Percentiles rank a stretch among this genome's conserved stretches.
phyloP scores from a whole-genome alignment of 2,797 vertebrate species.

The Tolypeutes matacus region DNA sequence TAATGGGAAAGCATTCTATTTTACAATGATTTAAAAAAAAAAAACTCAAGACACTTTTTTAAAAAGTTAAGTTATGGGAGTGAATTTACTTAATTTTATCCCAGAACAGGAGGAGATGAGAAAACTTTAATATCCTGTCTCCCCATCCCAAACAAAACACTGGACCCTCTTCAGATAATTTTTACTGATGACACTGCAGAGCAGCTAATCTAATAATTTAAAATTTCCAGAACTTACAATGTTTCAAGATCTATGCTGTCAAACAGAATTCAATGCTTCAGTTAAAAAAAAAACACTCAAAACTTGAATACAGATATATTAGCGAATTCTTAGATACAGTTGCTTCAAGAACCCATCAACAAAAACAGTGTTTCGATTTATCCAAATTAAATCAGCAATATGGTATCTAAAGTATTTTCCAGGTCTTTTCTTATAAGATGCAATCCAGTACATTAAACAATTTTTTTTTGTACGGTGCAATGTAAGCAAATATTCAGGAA shows the following conservation, averaged over 20 bases:
- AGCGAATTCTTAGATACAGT: slow-evolving; percentile 44
- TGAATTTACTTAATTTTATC: slow-evolving; percentile 35
- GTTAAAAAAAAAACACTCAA: slow-evolving; percentile 53
- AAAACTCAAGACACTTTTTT: slow-evolving; percentile 16
- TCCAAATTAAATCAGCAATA: slow-evolving; percentile 42
- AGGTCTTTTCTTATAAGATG: slow-evolving; percentile 26
- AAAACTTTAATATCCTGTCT: background rate
- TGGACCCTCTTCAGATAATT: slow-evolving; percentile 61
- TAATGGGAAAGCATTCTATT: slow-evolving; percentile 30
- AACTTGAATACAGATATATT: slow-evolving; percentile 53
- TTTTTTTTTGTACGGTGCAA: background rate
- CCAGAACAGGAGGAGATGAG: background rate
- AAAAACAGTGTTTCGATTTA: slow-evolving; percentile 46
- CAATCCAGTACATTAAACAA: slow-evolving; percentile 34
- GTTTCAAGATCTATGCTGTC: slow-evolving; percentile 62
- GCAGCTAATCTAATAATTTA: slow-evolving; percentile 77
- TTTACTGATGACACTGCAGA: slow-evolving; percentile 76
- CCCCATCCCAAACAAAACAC: background rate
- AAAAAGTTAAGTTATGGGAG: slow-evolving; percentile 48
- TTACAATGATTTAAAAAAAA: background rate
- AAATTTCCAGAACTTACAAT: slow-evolving; percentile 75
- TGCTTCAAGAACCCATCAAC: background rate
- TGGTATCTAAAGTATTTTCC: slow-evolving; percentile 32
- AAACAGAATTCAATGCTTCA: slow-evolving; percentile 60
- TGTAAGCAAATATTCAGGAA: slow-evolving; percentile 62